phyloP scores from a whole-genome alignment of 2,888 invertebrate genomes.

The Belgica antarctica region DNA sequence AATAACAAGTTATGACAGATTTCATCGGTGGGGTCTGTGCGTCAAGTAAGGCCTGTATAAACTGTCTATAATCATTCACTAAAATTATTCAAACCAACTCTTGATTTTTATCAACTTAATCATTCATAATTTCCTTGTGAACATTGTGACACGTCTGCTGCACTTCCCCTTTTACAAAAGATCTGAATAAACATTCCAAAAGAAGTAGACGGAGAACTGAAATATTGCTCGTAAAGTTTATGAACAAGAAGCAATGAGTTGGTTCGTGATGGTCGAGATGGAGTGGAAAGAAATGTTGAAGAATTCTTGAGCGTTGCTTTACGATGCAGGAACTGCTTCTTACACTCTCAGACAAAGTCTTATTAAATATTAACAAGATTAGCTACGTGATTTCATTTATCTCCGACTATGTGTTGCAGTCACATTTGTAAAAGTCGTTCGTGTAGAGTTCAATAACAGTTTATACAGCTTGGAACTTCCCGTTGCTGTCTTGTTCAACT shows the following conservation, averaged over 20 bases:
- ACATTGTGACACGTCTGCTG: too few species aligned
- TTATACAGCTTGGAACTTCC: too few species aligned
- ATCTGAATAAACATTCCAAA: not conserved
- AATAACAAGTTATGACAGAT: constrained; percentile 21
- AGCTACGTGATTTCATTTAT: constrained; percentile 42
- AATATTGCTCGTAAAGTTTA: not conserved
- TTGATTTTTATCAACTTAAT: too few species aligned
- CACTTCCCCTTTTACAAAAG: too few species aligned
- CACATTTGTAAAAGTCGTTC: not conserved
- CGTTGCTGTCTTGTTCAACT: too few species aligned
- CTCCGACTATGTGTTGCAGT: not conserved
- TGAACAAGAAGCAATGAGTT: not conserved
- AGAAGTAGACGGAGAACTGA: not conserved
- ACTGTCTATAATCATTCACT: too few species aligned
- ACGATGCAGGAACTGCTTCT: constrained; percentile 9
- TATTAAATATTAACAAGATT: constrained; percentile 43
- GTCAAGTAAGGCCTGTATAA: too few species aligned
- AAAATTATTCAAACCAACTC: too few species aligned
- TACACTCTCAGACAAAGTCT: constrained; percentile 30
- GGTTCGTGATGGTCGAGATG: not conserved
- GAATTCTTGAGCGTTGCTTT: not conserved
- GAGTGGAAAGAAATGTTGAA: not conserved
- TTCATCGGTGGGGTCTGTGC: too few species aligned
- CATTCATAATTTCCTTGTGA: too few species aligned
- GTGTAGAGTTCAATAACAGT: too few species aligned